These are phyloP conservation scores for Drosophila sucinea DNA, from an alignment of 1,140 invertebrate species.

Conservation along the genomic window DNA sequence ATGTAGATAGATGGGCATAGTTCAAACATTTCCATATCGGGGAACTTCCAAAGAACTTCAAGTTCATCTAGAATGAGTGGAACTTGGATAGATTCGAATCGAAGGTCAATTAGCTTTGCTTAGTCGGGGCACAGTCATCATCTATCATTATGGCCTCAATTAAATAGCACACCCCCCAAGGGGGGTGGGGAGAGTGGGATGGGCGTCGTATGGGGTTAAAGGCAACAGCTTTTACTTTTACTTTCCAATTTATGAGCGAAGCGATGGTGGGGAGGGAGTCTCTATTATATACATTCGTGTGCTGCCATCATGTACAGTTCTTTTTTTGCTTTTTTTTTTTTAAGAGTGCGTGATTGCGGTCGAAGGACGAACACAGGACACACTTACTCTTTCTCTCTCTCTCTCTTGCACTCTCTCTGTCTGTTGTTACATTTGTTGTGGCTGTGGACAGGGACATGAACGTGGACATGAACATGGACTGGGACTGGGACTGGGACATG, in stretches of 20 bases:
- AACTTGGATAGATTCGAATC: neutral
- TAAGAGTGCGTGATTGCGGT: slow-evolving; percentile 9
- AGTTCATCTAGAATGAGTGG: no score
- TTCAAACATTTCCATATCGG: no score
- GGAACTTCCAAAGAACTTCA: no score
- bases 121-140: neutral
- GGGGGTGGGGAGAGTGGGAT: neutral
- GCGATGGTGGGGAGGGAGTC: neutral
- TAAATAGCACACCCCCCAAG: neutral
- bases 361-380: slow-evolving; percentile 10
- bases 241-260: neutral
- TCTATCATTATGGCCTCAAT: slow-evolving; percentile 5
- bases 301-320: neutral
- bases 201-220: neutral
- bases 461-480: no score
- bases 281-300: neutral
- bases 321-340: neutral
- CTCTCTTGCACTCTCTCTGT: slow-evolving; percentile 8
- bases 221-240: slow-evolving; percentile 2
- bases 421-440: slow-evolving; percentile 59
- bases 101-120: neutral
- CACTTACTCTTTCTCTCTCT: neutral
- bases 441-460: slow-evolving; percentile 32
- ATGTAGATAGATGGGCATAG: no score
- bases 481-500: slow-evolving; percentile 12